A percentile compares a stretch with the other conserved stretches of the same genome.
These are phyloP conservation scores for Laupala kohalensis DNA, from an alignment of 1,140 invertebrate genomes.

Conservation along the genomic window DNA sequence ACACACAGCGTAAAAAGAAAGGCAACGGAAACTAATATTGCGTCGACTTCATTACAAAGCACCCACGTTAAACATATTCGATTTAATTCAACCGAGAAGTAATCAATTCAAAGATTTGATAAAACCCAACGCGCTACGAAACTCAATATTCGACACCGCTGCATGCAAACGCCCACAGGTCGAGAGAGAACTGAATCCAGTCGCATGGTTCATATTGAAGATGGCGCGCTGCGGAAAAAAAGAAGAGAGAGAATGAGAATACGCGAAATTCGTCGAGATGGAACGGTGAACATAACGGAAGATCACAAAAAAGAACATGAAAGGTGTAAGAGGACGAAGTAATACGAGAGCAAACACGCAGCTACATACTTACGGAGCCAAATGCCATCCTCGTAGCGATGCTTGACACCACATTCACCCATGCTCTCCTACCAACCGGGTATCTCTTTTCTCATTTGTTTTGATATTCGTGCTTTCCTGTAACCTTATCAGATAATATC, in stretches of 20 bases:
- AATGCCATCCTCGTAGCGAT: not conserved
- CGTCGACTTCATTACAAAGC: not conserved
- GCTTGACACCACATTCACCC: not conserved
- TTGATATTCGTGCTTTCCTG: not conserved
- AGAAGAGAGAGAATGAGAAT: not conserved
- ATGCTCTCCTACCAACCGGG: not conserved
- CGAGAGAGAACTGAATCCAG: too few relatives aligned
- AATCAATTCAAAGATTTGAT: not conserved
- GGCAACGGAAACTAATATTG: not conserved
- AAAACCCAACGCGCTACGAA: not conserved
- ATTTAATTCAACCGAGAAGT: not conserved
- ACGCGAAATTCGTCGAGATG: not conserved
- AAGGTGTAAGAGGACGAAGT: not conserved
- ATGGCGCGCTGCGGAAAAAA: not conserved
- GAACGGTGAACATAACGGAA: not conserved
- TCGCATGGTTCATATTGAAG: not conserved
- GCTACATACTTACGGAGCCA: not conserved
- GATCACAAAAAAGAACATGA: not conserved
- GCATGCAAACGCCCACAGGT: too few relatives aligned
- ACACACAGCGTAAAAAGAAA: not conserved
- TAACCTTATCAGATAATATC: not conserved
- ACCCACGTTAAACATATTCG: not conserved
- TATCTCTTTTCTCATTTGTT: not conserved
- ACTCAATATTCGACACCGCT: not conserved
- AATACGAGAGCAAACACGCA: not conserved